These are phyloP conservation scores for Exocentrus adspersus DNA, from an alignment of 2,888 invertebrate species.

Conservation along the genomic window DNA sequence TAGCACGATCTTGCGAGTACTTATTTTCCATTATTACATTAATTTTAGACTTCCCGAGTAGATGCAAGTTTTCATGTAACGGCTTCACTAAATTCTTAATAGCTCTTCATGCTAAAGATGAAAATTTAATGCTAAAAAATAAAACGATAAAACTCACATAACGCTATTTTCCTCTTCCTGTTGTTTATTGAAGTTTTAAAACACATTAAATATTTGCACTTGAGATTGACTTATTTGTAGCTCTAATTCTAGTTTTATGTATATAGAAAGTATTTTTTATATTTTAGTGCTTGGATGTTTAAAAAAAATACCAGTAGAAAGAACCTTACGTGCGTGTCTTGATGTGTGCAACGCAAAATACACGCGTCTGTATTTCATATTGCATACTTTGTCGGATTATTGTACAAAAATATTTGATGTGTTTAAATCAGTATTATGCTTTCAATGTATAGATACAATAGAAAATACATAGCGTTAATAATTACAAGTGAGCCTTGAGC, in stretches of 20 bases:
- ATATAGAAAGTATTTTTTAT: no score
- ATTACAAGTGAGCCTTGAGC: constrained; percentile 52
- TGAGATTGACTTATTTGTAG: neutral
- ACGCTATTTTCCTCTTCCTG: constrained; percentile 14
- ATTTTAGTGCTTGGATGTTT: no score
- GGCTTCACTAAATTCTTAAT: neutral
- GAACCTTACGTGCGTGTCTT: no score
- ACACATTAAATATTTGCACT: constrained; percentile 4
- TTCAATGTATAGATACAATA: constrained; percentile 41
- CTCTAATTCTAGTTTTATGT: no score
- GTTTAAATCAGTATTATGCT: constrained; percentile 33
- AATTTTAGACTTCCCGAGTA: constrained; percentile 21
- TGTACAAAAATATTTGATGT: constrained; percentile 13
- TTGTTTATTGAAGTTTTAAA: constrained; percentile 15
- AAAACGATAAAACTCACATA: constrained; percentile 22
- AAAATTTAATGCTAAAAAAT: no score
- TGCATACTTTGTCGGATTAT: no score
- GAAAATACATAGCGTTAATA: constrained; percentile 28
- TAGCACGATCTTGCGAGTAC: neutral
- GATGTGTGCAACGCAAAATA: no score
- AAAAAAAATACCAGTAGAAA: no score
- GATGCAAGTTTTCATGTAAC: constrained; percentile 26
- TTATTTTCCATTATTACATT: neutral
- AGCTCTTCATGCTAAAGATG: no score
- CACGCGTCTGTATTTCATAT: no score